Base-by-base conservation (phyloP, 2,888 invertebrate genomes). In the Gymnocheta viridis region DNA sequence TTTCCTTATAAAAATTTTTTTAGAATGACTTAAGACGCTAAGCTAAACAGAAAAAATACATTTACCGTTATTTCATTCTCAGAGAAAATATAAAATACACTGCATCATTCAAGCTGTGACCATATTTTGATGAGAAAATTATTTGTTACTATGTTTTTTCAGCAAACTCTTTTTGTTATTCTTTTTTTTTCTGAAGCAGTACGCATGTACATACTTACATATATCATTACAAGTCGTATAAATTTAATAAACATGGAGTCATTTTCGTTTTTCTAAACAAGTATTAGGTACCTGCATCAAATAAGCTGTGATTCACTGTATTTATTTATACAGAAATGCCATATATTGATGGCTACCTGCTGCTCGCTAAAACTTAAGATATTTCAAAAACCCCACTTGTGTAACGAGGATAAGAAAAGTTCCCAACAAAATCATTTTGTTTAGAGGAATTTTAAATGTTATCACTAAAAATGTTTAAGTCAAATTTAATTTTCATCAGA, bases 241-340 rank as follows among this genome's bases (percentile, higher is more conserved):
- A 22, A 62, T 62, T 35, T 62, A 62, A 62, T 38, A 62, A 62
- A 38, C 60, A 62, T 38, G 22, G 38, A 62, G 24, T 62, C 0
- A 62, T 62, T 62, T 62, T 62, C 60, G 38, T 22, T 41, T 62
- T 62, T 47, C 47, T 66, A 47, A 62, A 62, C 41, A 62, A 62
- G n/a, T 62, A 24, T 62, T 62, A 41, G n/a, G n/a, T n/a, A n/a
- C 62, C 41, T 62, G 41, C 62, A 66, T 66, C 66, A 66, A 66
- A 66, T 66, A 66, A 38, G 64, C 47, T 64, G 60, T 60, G 60
- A 60, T 35, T 60, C 38, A 60, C 22, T 38, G 60, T 51, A 51
- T 22, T 5, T 17, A n/a, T n/a, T 29, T n/a, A n/a, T n/a, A n/a
- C n/a, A n/a, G n/a, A n/a, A n/a, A n/a, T n/a, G n/a, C n/a, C n/a